A percentile compares a stretch with the other conserved stretches of the same genome.
Evolutionary conservation across 2,797 vertebrate species (phyloP).

Genomic region (Gymnoscopelus microlampas): DNA sequence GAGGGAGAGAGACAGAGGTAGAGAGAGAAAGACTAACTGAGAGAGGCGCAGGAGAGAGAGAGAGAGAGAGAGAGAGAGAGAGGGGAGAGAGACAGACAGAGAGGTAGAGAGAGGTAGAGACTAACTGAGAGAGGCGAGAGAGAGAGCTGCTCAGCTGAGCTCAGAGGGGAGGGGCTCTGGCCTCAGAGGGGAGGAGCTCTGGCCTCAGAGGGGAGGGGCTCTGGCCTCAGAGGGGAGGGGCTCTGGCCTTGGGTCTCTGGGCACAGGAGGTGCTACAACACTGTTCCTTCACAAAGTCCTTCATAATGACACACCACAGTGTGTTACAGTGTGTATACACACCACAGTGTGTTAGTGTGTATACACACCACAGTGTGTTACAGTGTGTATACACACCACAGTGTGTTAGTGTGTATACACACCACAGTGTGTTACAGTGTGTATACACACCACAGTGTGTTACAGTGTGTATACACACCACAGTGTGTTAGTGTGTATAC

Average conservation of each 20-base stretch:
- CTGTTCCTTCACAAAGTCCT: conserved; percentile 42
- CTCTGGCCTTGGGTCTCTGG: conserved; percentile 89
- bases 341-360: too few species aligned
- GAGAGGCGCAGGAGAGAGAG: conserved; percentile 18
- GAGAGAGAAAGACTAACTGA: too few species aligned
- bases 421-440: too few species aligned
- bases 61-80: conserved; percentile 6
- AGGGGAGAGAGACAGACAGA: conserved; percentile 12
- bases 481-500: too few species aligned
- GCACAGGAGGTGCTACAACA: conserved; percentile 87
- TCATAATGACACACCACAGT: conserved; percentile 18
- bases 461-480: too few species aligned
- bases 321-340: too few species aligned
- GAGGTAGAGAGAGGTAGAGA: conserved; percentile 22
- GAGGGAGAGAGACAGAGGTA: conserved; percentile 11
- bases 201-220: conserved; percentile 54
- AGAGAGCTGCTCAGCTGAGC: conserved; percentile 51
- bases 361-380: background rate
- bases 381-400: too few species aligned
- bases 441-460: background rate
- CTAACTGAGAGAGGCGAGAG: conserved; percentile 2
- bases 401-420: too few species aligned
- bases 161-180: conserved; percentile 34
- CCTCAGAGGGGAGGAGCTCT: conserved; percentile 74
- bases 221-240: conserved; percentile 81